Evolutionary conservation across 2,113 vertebrate species (phyloP), one percentile per base, ranked within the genome.

Genomic region (Brienomyrus longianalis): DNA sequence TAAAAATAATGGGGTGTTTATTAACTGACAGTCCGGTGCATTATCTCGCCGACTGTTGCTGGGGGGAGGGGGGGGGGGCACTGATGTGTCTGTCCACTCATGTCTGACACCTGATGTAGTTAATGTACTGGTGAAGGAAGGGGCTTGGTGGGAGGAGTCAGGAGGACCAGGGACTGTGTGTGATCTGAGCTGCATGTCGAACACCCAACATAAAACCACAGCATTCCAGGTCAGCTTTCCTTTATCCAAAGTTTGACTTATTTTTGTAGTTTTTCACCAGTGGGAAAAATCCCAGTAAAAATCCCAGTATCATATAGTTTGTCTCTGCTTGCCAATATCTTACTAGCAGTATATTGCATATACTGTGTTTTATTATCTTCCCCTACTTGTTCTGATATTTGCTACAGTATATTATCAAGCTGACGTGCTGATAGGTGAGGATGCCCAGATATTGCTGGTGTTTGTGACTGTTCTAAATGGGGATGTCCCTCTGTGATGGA

Each of bases 1-100:
- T 94, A 93, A 93, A 95, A 93, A 93, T 93, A 70, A 94, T 86
- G 8, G 11, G 3, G 43, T 62, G 88, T 74, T 85, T 62, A 88
- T 88, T 88, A 83, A 77, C 66, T 51, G 35, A 89, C 52, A 62
- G 51, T 77, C 23, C 9, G 5, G 27, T 19, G 13, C 9, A 48
- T 45, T 90, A 84, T 84, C 83, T 84, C 21, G 3, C 83, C 83
- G 19, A 19, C 4, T 13, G 59, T 66, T 66, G 59, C 23, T 39
- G 31, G 31, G 31, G 0, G 27, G 13, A 3, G 27, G 66, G 10
- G 62, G 23, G n/a, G 21, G 21, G n/a, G 66, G 15, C 23, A 48
- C 83, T 84, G 83, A 23, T 47, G 83, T 84, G 83, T 84, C 45
- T 84, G 83, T 84, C 83, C 35, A 17, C 70, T 39, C 8, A 43